Evolutionary conservation across 2,113 vertebrate genomes (phyloP), one percentile per base, ranked within the genome.

Genomic region (Trematomus loennbergii): DNA sequence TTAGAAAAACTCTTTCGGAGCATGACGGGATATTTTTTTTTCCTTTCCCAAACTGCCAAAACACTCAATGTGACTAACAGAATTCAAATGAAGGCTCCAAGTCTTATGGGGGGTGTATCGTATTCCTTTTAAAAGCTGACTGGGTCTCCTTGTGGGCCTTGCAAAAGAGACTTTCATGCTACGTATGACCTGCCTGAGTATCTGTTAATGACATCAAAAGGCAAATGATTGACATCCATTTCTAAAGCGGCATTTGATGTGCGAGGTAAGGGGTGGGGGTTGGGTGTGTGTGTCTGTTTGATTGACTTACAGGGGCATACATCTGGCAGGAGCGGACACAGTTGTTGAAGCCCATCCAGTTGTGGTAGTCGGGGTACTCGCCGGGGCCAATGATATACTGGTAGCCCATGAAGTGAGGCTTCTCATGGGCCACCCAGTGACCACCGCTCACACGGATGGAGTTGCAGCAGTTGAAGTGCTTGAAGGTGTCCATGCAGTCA

Each of bases 311-410:
- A 52, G 93, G 94, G 58, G 92, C 65, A 88, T 92, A 94, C 93
- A 94, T 94, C 88, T 94, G 94, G 93, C 94, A 95, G 87, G 94
- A 95, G 82, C 94, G 94, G 74, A 95, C 78, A 79, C 94, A 95
- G 92, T 94, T 94, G 92, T 95, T 95, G 93, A 90, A 94, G 77
- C 93, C 93, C 89, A 95, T 92, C 88, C 91, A 95, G 82, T 72
- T 49, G 88, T 93, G 86, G 86, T 86, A 91, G 87, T 96, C 83
- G 1, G 90, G 78, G 86, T 95, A 95, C 72, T 96, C 93, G 53
- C 94, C 93, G 10, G 87, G 91, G 75, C 91, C 71, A 0, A 95
- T 58, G 79, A 95, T 79, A 85, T 95, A 95, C 91, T 95, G 94
- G 88, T 95, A 95, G 0, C 94, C 93, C 81, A 85, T 86, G 86